Evolutionary conservation across 2,797 vertebrate species (phyloP), one percentile per base, ranked within the genome.

Genomic region (Semaprochilodus insignis): DNA sequence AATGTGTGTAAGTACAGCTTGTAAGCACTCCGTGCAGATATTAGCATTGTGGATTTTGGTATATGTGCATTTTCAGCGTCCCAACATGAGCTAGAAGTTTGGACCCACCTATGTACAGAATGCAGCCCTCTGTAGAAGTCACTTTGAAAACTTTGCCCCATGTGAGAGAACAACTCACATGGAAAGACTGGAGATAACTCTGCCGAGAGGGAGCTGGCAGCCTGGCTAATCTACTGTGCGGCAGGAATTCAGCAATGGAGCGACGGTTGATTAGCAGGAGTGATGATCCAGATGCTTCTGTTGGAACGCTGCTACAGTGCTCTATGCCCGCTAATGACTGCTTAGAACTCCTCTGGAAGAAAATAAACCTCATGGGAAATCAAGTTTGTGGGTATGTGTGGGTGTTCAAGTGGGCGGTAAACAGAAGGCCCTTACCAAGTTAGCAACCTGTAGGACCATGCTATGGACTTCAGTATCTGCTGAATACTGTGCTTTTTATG

Each of bases 211-310:
- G 70, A 54, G 70, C 40, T 73, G 23, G 51, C 70, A 73, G 13
- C 44, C 48, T 40, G 52, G 17, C 51, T 31, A 74, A 54, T 54
- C 23, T 73, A 73, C 51, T 73, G 25, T 31, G n/a, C 14, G 8
- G 71, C 51, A 31, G 71, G 17, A 31, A 54, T 34, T 55, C 27
- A 31, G 71, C 10, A 31, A 48, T 19, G 27, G 57, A 70, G 77
- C 65, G 67, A 44, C n/a, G 65, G 65, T 66, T 78, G 77, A 78
- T 78, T 78, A 78, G 65, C 51, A 55, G 77, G 77, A 78, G 21
- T 80, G 55, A 80, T 62, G 69, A 60, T 80, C 69, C 78, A 73
- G 54, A 62, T 80, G 78, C 55, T 51, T 72, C 78, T 73, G 62
- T 78, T 40, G 67, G 40, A 51, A 78, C 52, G 40, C 74, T 76